Evolutionary conservation across 2,888 invertebrate species (phyloP).

Genomic region (Dysmachus trigonus): DNA sequence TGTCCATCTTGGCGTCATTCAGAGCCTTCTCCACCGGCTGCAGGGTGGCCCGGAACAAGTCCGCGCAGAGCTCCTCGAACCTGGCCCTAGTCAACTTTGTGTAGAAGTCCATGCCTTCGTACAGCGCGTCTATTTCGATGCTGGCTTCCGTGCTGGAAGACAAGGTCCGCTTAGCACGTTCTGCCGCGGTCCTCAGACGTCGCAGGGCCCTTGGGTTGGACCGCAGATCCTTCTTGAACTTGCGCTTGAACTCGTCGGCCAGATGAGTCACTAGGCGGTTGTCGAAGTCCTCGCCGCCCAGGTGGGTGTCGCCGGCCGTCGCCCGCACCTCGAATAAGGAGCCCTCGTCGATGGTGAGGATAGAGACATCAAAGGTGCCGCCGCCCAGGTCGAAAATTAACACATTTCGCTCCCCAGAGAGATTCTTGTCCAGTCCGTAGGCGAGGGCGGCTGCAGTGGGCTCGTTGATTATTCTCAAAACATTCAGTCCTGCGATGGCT

Average conservation of each 20-base stretch:
- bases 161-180: slow-evolving; percentile 77
- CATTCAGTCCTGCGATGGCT: slow-evolving; percentile 85
- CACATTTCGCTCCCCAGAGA: slow-evolving; percentile 79
- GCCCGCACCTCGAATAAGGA: slow-evolving; percentile 89
- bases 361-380: slow-evolving; percentile 93
- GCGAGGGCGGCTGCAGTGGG: slow-evolving; percentile 91
- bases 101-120: slow-evolving; percentile 75
- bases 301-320: slow-evolving; percentile 90
- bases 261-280: slow-evolving; percentile 86
- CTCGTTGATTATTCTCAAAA: slow-evolving; percentile 88
- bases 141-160: slow-evolving; percentile 78
- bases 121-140: slow-evolving; percentile 76
- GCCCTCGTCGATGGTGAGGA: slow-evolving; percentile 91
- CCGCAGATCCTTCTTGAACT: slow-evolving; percentile 73
- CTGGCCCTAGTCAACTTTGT: slow-evolving; percentile 75
- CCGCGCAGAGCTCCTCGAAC: slow-evolving; percentile 76
- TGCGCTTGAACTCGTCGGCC: slow-evolving; percentile 83
- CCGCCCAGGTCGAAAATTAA: slow-evolving; percentile 71
- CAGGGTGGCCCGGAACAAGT: slow-evolving; percentile 74
- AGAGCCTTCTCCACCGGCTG: slow-evolving; percentile 79
- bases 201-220: slow-evolving; percentile 70
- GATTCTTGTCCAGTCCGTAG: slow-evolving; percentile 86
- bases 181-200: slow-evolving; percentile 75
- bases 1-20: slow-evolving; percentile 78
- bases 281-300: slow-evolving; percentile 90